These are phyloP conservation scores for Enoplolaimus lenunculus DNA, from an alignment of 2,888 invertebrate genomes.

Conservation along the genomic window DNA sequence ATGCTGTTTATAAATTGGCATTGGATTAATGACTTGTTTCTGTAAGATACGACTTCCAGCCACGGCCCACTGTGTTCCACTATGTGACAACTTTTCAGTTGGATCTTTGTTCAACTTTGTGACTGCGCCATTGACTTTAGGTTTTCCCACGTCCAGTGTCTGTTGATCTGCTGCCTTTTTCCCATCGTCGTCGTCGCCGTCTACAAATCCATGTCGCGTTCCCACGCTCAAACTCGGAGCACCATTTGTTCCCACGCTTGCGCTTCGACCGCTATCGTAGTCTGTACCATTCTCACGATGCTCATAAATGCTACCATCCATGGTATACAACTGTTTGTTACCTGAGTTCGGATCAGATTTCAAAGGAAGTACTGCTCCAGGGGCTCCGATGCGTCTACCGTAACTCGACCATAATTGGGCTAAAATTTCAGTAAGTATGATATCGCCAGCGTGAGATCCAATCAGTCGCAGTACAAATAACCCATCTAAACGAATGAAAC, in stretches of 20 bases:
- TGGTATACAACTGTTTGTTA: neutral
- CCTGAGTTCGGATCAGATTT: neutral
- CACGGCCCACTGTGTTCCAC: constrained; percentile 7
- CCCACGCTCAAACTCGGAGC: no score
- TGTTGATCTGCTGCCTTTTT: no score
- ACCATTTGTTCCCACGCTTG: no score
- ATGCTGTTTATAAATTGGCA: constrained; percentile 6
- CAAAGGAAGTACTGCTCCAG: no score
- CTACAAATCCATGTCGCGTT: no score
- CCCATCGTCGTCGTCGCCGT: neutral
- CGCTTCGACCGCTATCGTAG: no score
- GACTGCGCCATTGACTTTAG: neutral
- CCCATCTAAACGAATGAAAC: neutral
- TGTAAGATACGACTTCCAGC: neutral
- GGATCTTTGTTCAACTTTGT: no score
- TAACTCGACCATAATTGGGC: constrained; percentile 1
- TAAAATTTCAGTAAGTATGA: neutral
- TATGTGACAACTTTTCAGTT: neutral
- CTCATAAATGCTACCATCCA: neutral
- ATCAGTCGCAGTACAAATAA: constrained; percentile 1
- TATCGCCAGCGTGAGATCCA: constrained; percentile 11
- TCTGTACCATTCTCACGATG: neutral
- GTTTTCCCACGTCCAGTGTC: no score
- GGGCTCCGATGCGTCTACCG: neutral
- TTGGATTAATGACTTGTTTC: neutral